Evolutionary conservation across 1,140 invertebrate genomes (phyloP), one percentile per base, ranked within the genome.

Genomic region (Phymorhynchus buccinoides): DNA sequence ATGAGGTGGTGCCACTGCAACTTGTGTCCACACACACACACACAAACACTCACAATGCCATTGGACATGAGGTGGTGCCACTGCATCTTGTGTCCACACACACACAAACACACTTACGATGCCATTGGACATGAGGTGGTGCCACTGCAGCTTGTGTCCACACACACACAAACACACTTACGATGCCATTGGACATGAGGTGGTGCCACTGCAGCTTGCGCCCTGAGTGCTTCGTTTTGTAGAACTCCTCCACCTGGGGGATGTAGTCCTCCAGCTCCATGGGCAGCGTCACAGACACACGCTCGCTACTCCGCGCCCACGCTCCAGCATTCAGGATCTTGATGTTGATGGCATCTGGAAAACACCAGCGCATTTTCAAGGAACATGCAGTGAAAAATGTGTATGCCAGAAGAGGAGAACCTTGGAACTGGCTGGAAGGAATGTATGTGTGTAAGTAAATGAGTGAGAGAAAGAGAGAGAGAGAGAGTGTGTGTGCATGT

Each of bases 41-140:
- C n/a, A n/a, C n/a, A n/a, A n/a, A n/a, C n/a, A n/a, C n/a, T n/a
- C n/a, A n/a, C n/a, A n/a, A n/a, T n/a, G n/a, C n/a, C n/a, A n/a
- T n/a, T n/a, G n/a, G n/a, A n/a, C n/a, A n/a, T n/a, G n/a, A n/a
- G n/a, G n/a, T n/a, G n/a, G n/a, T n/a, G n/a, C n/a, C n/a, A n/a
- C n/a, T n/a, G n/a, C n/a, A n/a, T n/a, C n/a, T n/a, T n/a, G n/a
- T n/a, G n/a, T n/a, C n/a, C n/a, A n/a, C n/a, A n/a, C n/a, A n/a
- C n/a, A n/a, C n/a, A 48, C 18, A 48, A 6, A 48, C 44, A 48
- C 44, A 90, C 90, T 90, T 80, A 93, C 91, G 83, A 92, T 94
- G 89, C 98, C 99, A 95, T 99, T 99, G 73, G 98, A 99, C 98
- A 99, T 99, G 89, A 99, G 98, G 95, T 99, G 98, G 94, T 99